Conservation (phyloP, 2,888 invertebrate genomes). For the Axea sp. region DNA sequence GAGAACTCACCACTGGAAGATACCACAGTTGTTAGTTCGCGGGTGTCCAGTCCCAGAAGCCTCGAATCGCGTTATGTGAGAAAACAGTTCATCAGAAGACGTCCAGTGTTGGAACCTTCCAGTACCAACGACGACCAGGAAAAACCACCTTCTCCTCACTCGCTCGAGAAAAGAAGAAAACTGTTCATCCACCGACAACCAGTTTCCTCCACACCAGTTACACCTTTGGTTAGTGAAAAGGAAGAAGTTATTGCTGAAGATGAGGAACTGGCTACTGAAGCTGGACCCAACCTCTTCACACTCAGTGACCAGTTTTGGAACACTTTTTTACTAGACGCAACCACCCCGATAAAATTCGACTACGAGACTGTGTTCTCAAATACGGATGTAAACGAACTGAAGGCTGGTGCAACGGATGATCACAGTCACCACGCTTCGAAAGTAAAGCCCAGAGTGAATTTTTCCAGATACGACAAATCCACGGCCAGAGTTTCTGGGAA, state of each 20-base stretch:
- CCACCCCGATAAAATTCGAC: no score
- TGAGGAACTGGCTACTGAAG: no score
- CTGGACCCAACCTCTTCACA: conserved; percentile 16
- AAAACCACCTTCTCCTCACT: conserved; percentile 14
- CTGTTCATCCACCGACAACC: conserved; percentile 70
- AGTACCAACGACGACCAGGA: conserved; percentile 23
- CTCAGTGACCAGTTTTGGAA: conserved; percentile 66
- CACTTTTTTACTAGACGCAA: conserved; percentile 59
- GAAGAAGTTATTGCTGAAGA: neutral
- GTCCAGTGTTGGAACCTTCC: conserved; percentile 58
- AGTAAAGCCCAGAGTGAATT: conserved; percentile 17
- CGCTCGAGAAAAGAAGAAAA: conserved; percentile 67
- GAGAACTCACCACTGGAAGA: conserved; percentile 23
- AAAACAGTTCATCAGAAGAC: conserved; percentile 69
- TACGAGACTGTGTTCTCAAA: no score
- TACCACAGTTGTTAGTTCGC: conserved; percentile 12
- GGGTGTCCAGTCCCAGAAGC: conserved; percentile 15
- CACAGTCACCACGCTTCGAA: no score
- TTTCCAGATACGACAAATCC: conserved; percentile 44
- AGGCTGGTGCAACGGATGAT: no score
- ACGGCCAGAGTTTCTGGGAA: conserved; percentile 41
- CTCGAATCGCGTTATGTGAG: conserved; percentile 63
- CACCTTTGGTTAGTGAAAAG: conserved; percentile 16
- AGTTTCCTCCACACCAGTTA: conserved; percentile 61
- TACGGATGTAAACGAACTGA: no score